Base-by-base conservation (phyloP, 2,888 invertebrate species). In the Drosophila nr. perissopoda region DNA sequence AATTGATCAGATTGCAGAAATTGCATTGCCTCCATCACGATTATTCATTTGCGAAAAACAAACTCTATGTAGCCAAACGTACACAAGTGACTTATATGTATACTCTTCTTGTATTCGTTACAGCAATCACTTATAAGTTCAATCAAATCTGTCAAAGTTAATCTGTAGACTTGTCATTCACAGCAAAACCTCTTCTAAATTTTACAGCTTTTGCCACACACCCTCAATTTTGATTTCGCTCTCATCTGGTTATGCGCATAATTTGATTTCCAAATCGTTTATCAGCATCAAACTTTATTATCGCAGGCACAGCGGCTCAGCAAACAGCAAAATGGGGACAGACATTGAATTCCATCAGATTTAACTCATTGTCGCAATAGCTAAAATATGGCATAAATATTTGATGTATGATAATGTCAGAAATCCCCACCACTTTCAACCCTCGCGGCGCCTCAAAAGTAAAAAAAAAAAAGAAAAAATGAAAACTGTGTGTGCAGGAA, bases 181-280 rank as follows among this genome's bases (percentile, higher is more conserved):
- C 10, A 34, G 21, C 34, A 42, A 13, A 74, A 62, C 13, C n/a
- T 63, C 52, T 63, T 68, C 51, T 49, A 70, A 70, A 75, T 66
- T 62, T 64, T 54, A 64, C 60, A 67, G 67, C 66, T 48, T 61
- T 40, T 51, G 74, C 66, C n/a, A 38, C 53, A 40, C 36, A n/a
- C 59, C 38, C 33, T 34, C 51, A 46, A 58, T 46, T 59, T 67
- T 31, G 57, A 27, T 49, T 36, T 10, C 33, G 16, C 51, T 73
- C 70, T 74, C 69, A 66, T 59, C 54, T 68, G 27, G 57, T 72
- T 83, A 80, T 82, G 81, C 81, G 78, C 89, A 86, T 92, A 91
- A 92, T 91, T 91, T 91, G 89, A 90, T 91, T 91, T 86, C 79
- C 74, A 83, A 91, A 89, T 82, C 91, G 91, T 92, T 92, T 91